Conservation (phyloP, 2,888 invertebrate species). For the Callimorpha dominula region DNA sequence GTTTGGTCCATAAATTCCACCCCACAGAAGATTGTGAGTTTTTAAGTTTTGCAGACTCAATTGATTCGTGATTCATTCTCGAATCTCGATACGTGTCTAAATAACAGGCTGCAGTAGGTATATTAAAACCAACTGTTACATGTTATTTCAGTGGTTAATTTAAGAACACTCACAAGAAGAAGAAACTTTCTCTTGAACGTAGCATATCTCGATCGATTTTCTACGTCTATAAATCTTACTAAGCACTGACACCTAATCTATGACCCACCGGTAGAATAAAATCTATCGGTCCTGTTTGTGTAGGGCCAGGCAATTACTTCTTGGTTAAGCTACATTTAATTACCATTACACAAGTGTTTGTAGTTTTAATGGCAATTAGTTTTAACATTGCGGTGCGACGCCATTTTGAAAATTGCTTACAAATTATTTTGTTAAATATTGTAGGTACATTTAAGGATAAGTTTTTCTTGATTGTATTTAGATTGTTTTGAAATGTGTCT, state of each 20-base stretch:
- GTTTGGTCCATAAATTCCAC: no score
- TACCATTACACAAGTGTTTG: conserved; percentile 60
- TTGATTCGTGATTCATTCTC: no score
- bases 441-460: background rate
- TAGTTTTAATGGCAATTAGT: conserved; percentile 59
- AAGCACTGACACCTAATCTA: conserved; percentile 67
- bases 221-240: conserved; percentile 67
- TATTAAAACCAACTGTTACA: background rate
- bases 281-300: conserved; percentile 53
- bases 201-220: conserved; percentile 50
- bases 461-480: background rate
- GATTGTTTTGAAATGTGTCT: background rate
- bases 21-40: no score
- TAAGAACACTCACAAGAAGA: conserved; percentile 21
- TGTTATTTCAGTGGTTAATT: background rate
- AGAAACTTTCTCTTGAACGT: conserved; percentile 32
- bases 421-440: conserved; percentile 27
- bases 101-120: background rate
- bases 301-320: conserved; percentile 61
- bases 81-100: conserved; percentile 5
- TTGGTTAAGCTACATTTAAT: conserved; percentile 63
- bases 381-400: conserved; percentile 27
- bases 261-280: conserved; percentile 58
- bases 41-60: no score
- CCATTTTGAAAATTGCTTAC: conserved; percentile 29